Evolutionary conservation across 2,888 invertebrate genomes (phyloP), one percentile per base, ranked within the genome.

Genomic region (Tipula helvola): DNA sequence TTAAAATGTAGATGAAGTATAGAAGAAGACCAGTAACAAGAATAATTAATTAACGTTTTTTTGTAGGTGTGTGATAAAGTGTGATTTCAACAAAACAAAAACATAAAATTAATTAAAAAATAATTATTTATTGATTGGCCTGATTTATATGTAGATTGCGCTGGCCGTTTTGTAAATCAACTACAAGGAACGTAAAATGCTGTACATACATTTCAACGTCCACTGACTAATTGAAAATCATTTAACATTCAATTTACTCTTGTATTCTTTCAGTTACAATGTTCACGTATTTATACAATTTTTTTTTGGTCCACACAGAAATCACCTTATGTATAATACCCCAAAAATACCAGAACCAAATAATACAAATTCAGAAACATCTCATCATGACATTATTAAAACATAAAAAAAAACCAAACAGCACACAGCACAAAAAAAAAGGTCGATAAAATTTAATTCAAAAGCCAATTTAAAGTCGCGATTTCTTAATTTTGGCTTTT

Each of bases 381-480:
- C 71, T 71, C 71, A 71, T 71, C 71, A 71, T 71, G 71, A 71
- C 71, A 71, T 71, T 71, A 71, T 71, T 71, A 71, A 71, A 71
- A 71, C 71, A 71, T 71, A 71, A 71, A 71, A 71, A 18, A 44
- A 44, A 44, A 44, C 28, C 28, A 28, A 71, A 71, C 28, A 71
- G 71, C 10, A 71, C 28, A 71, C 28, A 28, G 52, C 71, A 57
- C 71, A 71, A 52, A 52, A 28, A 52, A 28, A 52, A 52, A 52
- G 16, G 16, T 16, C 16, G 52, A 52, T 52, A 52, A 52, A 52
- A 52, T 52, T 52, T 52, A 52, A 52, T 52, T 52, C 52, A 52
- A 52, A 16, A 52, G 52, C 52, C 52, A 52, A 52, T 52, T 52
- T 52, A 52, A 52, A 18, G 28, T 71, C 28, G 71, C 71, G 71